Percentiles rank a stretch among this genome's conserved stretches.
phyloP scores from a whole-genome alignment of 2,797 vertebrate species.

The Anniella stebbinsi region DNA sequence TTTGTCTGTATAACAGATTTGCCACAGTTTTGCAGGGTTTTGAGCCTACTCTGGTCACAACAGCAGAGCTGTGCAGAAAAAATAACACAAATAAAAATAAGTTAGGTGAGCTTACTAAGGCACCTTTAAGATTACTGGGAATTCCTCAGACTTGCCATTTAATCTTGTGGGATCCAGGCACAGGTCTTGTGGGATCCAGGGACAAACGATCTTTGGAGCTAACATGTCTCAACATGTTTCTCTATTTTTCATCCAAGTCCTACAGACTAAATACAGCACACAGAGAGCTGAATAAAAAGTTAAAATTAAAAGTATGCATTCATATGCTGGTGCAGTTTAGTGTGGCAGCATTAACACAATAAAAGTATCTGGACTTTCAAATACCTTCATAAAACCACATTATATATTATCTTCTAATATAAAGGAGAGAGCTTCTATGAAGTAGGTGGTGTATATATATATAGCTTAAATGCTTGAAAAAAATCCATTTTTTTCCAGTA shows the following conservation, averaged over 20 bases:
- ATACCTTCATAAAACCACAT: background rate
- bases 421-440: background rate
- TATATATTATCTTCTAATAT: background rate
- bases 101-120: too few species aligned
- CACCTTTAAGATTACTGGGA: too few species aligned
- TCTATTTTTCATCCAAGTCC: background rate
- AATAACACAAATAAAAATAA: too few species aligned
- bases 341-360: background rate
- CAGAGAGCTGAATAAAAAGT: background rate
- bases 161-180: too few species aligned
- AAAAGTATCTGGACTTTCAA: background rate
- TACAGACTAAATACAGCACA: background rate
- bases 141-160: too few species aligned
- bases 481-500: background rate
- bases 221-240: background rate
- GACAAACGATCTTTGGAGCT: too few species aligned
- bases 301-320: background rate
- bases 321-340: background rate
- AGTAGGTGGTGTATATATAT: too few species aligned
- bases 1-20: too few species aligned
- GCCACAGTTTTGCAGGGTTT: too few species aligned
- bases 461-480: background rate
- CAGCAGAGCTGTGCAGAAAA: too few species aligned
- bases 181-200: too few species aligned
- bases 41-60: too few species aligned